Evolutionary conservation across 1,140 invertebrate genomes (phyloP).

Genomic region (Brachionus rotundiformis): DNA sequence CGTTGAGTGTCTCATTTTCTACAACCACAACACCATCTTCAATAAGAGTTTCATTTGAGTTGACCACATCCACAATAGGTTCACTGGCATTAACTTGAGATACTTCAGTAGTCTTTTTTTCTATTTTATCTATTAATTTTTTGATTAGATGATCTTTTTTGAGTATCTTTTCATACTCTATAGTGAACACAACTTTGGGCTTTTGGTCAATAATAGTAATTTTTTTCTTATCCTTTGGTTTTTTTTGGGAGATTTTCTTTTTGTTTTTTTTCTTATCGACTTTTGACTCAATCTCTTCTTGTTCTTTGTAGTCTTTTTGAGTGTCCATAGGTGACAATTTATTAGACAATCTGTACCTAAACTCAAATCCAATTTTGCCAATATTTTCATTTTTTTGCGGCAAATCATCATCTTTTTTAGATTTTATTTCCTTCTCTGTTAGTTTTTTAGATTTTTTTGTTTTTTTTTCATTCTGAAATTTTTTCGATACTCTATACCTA

Average conservation of each 20-base stretch:
- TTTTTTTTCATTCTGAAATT: background rate
- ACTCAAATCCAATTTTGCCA: conserved; percentile 19
- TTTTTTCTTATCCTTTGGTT: background rate
- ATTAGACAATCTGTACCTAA: conserved; percentile 12
- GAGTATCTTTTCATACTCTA: conserved; percentile 3
- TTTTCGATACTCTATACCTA: background rate
- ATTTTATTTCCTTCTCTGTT: background rate
- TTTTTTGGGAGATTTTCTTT: conserved; percentile 15
- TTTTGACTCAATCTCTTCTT: background rate
- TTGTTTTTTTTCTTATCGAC: background rate
- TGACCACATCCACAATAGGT: background rate
- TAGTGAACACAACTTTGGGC: conserved; percentile 19
- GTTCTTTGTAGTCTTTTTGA: no score
- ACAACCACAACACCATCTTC: background rate
- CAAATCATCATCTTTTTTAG: background rate
- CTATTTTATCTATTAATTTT: background rate
- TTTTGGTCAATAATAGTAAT: background rate
- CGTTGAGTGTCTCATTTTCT: background rate
- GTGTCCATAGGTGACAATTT: background rate
- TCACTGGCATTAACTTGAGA: background rate
- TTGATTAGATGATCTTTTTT: conserved; percentile 40
- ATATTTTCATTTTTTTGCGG: conserved; percentile 8
- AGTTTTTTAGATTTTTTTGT: background rate
- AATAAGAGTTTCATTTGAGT: background rate
- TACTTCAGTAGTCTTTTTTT: background rate